Conservation (phyloP, 2,888 invertebrate species). For the Cyaniris semiargus region DNA sequence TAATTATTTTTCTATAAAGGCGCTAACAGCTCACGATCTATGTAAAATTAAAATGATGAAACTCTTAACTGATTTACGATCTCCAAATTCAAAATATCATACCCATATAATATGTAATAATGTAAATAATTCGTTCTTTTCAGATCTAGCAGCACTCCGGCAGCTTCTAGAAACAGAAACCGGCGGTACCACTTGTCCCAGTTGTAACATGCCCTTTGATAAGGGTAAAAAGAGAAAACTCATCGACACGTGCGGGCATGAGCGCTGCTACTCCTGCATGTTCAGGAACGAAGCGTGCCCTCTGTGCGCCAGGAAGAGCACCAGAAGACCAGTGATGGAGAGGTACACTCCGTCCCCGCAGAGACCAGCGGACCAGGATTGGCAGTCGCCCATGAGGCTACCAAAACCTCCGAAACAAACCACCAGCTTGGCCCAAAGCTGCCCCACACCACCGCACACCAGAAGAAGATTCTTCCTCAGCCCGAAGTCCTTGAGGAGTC, state of each 20-base stretch:
- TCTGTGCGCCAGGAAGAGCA: constrained; percentile 83
- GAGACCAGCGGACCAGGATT: constrained; percentile 64
- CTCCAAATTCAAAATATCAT: neutral
- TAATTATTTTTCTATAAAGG: neutral
- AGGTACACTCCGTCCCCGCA: constrained; percentile 72
- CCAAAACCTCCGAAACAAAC: constrained; percentile 81
- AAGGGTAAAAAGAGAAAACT: constrained; percentile 97
- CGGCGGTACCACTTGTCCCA: constrained; percentile 86
- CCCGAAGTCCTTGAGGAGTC: constrained; percentile 88
- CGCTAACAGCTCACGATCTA: neutral
- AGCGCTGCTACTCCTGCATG: constrained; percentile 96
- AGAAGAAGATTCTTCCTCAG: constrained; percentile 91
- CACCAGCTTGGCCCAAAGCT: constrained; percentile 83
- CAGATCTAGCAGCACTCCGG: constrained; percentile 91
- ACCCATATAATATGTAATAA: neutral
- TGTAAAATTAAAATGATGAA: no score
- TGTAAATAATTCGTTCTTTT: constrained; percentile 60
- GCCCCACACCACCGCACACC: constrained; percentile 89
- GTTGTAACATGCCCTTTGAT: constrained; percentile 96
- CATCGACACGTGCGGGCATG: constrained; percentile 97
- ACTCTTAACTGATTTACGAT: no score
- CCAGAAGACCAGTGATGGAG: constrained; percentile 68
- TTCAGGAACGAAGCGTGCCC: constrained; percentile 96
- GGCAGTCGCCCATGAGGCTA: constrained; percentile 79
- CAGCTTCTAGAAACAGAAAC: constrained; percentile 89